Conservation (phyloP, 2,113 vertebrate genomes). For the Gasterosteus aculeatus region DNA sequence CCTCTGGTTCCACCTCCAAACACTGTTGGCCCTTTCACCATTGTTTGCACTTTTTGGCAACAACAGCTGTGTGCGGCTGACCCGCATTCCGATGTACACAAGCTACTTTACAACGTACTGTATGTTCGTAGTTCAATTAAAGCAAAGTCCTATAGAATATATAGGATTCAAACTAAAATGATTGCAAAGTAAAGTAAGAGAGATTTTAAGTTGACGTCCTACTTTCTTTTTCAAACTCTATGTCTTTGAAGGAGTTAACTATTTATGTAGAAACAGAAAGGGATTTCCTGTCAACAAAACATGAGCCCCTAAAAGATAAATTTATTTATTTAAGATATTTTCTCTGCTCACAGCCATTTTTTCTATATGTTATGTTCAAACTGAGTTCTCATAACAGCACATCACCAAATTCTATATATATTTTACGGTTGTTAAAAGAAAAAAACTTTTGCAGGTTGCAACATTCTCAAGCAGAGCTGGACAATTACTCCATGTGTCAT, state of each 20-base stretch:
- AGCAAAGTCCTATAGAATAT: neutral
- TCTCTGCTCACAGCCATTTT: constrained; percentile 2
- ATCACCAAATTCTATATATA: neutral
- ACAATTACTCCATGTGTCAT: neutral
- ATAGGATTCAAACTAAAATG: neutral
- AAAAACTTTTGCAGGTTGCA: neutral
- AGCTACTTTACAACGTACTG: too few relatives aligned
- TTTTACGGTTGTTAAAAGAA: neutral
- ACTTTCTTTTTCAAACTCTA: neutral
- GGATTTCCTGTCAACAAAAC: constrained; percentile 28
- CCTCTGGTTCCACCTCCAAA: neutral
- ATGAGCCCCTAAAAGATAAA: constrained; percentile 15
- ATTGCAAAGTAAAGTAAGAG: neutral
- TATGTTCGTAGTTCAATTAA: neutral
- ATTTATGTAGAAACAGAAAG: neutral
- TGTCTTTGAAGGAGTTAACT: neutral
- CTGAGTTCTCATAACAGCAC: neutral
- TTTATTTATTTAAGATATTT: constrained; percentile 21
- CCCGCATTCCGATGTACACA: neutral
- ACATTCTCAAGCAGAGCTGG: neutral
- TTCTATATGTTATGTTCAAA: neutral
- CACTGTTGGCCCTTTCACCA: neutral
- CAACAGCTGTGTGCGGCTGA: neutral
- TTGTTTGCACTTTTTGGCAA: neutral
- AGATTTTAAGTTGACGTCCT: neutral